Evolutionary conservation across 2,113 vertebrate genomes (phyloP).

Genomic region (Heterotis niloticus): DNA sequence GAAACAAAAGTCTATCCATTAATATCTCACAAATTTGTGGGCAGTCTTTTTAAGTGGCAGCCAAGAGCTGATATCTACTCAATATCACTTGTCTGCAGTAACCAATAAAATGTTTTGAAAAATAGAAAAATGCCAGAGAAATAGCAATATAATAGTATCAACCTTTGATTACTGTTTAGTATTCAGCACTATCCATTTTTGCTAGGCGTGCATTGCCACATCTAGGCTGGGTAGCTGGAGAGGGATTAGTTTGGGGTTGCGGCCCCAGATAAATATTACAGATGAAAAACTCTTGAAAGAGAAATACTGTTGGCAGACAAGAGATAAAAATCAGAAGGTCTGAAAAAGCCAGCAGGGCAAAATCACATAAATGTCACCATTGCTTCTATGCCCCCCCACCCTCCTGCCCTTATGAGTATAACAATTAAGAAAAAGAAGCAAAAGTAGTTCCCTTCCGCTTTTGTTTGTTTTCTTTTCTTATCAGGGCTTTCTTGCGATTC

Average conservation of each 20-base stretch:
- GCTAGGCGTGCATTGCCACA: neutral
- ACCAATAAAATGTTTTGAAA: too few relatives aligned
- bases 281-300: neutral
- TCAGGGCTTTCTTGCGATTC: conserved; percentile 22
- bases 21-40: too few relatives aligned
- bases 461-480: conserved; percentile 26
- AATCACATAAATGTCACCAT: neutral
- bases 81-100: too few relatives aligned
- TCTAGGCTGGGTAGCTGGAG: neutral
- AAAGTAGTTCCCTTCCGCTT: conserved; percentile 14
- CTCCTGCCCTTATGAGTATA: neutral
- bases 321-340: neutral
- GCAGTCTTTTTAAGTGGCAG: too few relatives aligned
- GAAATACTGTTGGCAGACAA: neutral
- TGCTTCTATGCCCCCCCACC: neutral
- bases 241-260: neutral
- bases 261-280: neutral
- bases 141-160: too few relatives aligned
- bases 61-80: too few relatives aligned
- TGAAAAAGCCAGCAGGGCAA: neutral
- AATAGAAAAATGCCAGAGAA: too few relatives aligned
- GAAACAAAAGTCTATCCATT: too few relatives aligned
- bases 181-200: neutral
- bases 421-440: conserved; percentile 23
- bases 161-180: too few relatives aligned